These are phyloP conservation scores for Phoxinus dragarum DNA, from an alignment of 2,797 vertebrate genomes.

Conservation along the genomic window DNA sequence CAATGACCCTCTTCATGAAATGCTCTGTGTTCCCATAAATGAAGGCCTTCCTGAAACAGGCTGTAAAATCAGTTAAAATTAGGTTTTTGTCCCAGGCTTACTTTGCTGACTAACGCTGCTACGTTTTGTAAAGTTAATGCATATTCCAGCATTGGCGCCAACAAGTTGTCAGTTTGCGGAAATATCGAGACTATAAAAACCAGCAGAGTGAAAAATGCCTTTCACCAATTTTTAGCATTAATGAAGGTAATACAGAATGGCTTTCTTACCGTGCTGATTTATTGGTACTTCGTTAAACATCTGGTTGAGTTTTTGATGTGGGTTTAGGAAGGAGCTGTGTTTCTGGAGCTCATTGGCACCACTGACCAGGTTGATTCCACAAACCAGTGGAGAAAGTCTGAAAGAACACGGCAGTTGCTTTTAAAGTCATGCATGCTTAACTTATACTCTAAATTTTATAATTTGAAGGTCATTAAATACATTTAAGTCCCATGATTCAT, in stretches of 20 bases:
- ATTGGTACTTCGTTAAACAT: constrained; percentile 68
- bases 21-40: constrained; percentile 42
- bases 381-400: constrained; percentile 63
- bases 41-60: constrained; percentile 44
- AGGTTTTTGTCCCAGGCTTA: constrained; percentile 32
- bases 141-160: constrained; percentile 44
- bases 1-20: constrained; percentile 46
- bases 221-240: neutral
- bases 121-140: constrained; percentile 28
- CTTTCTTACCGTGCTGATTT: constrained; percentile 68
- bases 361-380: constrained; percentile 59
- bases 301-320: constrained; percentile 68
- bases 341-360: constrained; percentile 54
- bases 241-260: constrained; percentile 11
- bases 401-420: constrained; percentile 51
- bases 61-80: constrained; percentile 44
- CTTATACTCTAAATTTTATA: neutral
- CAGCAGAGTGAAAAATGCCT: constrained; percentile 9
- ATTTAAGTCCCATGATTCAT: neutral
- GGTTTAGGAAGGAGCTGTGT: constrained; percentile 58
- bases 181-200: neutral
- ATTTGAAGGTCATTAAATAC: too few relatives aligned
- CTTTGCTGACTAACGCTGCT: constrained; percentile 38
- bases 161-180: constrained; percentile 13
- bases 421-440: constrained; percentile 6